Evolutionary conservation across 2,888 invertebrate genomes (phyloP), one percentile per base, ranked within the genome.

Genomic region (Standfussiana lucernea): DNA sequence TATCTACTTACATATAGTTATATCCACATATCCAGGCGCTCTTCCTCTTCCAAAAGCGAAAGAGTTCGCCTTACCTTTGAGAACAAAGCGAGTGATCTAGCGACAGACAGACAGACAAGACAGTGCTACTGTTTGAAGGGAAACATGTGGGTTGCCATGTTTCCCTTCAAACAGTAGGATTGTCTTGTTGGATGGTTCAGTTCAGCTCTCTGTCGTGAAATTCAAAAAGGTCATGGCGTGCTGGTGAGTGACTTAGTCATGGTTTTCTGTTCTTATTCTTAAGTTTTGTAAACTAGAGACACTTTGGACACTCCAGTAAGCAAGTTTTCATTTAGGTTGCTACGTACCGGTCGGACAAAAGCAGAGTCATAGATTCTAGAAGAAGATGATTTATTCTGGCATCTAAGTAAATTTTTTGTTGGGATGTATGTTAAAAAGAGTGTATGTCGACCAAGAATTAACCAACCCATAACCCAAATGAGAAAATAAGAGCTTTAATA

Each of bases 401-500:
- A 62, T 21, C n/a, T 24, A 50, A 32, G 2, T 28, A 59, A 11
- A 21, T 21, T 7, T 56, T 2, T 6, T 11, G 10, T 67, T 32
- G 67, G 15, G 10, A 40, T 21, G 21, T 47, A 47, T 21, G 18
- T 7, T 15, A 15, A 64, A 45, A 11, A 72, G 15, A 32, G 32
- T 18, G 42, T 32, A 32, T 56, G 47, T 50, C 21, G 42, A 77
- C 2, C 8, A 24, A 7, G 21, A 35, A 76, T 42, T 18, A 3
- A 11, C 15, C 8, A 7, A 24, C n/a, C 21, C 67, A 61, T 77
- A 67, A 61, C 67, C 28, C 35, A 28, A 62, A 68, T 62, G 2
- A 50, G 68, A 24, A 61, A 50, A 50, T 21, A 35, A 61, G 28
- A 77, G 7, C 28, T 53, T 50, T 50, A n/a, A 67, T 35, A 76